Evolutionary conservation across 2,888 invertebrate species (phyloP).

Genomic region (Amitus sp.): DNA sequence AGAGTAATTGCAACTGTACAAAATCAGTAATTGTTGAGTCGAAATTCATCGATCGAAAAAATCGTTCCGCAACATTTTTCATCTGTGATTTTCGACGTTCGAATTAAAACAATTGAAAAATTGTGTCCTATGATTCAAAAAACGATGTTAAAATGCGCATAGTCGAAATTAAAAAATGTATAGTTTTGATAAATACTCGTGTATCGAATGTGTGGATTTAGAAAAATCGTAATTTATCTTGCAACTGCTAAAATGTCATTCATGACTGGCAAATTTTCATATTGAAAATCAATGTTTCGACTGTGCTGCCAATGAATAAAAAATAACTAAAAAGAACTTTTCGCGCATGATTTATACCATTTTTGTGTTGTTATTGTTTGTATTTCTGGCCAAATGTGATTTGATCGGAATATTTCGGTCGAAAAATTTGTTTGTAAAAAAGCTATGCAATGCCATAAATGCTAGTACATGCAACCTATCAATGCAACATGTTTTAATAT

Average conservation of each 20-base stretch:
- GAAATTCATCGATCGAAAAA: not conserved
- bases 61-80: too few relatives aligned
- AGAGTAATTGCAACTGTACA: not conserved
- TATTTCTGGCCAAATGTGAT: conserved; percentile 12
- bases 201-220: conserved; percentile 16
- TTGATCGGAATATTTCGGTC: conserved; percentile 9
- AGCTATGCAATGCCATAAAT: conserved; percentile 55
- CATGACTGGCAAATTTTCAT: conserved; percentile 10
- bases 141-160: too few relatives aligned
- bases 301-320: conserved; percentile 20
- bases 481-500: conserved; percentile 62
- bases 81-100: too few relatives aligned
- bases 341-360: not conserved
- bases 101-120: too few relatives aligned
- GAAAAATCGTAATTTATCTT: not conserved
- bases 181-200: conserved; percentile 28
- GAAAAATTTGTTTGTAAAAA: conserved; percentile 13
- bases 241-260: too few relatives aligned
- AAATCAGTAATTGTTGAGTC: not conserved
- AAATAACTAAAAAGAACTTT: not conserved
- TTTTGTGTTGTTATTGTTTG: conserved; percentile 22
- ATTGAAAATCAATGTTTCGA: conserved; percentile 25
- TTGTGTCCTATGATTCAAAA: too few relatives aligned
- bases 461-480: conserved; percentile 61
- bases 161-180: too few relatives aligned